Percentiles rank a stretch among this genome's conserved stretches.
Conservation (phyloP, 1,140 invertebrate genomes). For the Drosophila busckii region DNA sequence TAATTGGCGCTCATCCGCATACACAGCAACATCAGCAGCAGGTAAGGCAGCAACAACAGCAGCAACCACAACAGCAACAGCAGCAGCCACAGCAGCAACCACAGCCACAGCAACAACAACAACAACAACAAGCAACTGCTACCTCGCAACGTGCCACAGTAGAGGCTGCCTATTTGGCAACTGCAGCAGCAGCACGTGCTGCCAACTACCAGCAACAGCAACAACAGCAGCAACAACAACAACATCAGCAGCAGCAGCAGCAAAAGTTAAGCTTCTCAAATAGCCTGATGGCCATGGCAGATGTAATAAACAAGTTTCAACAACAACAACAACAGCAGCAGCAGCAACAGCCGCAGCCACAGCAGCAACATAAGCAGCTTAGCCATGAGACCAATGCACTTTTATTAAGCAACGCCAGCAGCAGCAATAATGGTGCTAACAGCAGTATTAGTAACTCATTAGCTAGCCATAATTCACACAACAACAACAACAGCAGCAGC, state of each 20-base stretch:
- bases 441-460: constrained; percentile 79
- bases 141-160: constrained; percentile 15
- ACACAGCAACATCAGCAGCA: constrained; percentile 70
- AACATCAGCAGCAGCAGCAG: constrained; percentile 10
- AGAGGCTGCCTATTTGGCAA: constrained; percentile 23
- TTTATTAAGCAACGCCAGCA: constrained; percentile 32
- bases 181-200: constrained; percentile 28
- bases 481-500: constrained; percentile 39
- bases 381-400: too few relatives aligned
- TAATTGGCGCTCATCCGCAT: constrained; percentile 75
- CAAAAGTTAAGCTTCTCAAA: constrained; percentile 38
- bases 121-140: constrained; percentile 14
- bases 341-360: constrained; percentile 37
- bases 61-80: constrained; percentile 32
- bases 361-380: constrained; percentile 18
- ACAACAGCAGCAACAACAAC: constrained; percentile 35
- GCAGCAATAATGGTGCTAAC: constrained; percentile 40
- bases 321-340: constrained; percentile 46
- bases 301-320: constrained; percentile 60
- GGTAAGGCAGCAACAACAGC: constrained; percentile 51
- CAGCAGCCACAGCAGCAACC: constrained; percentile 35
- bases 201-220: constrained; percentile 32
- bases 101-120: constrained; percentile 12
- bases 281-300: constrained; percentile 55
- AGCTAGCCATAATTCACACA: constrained; percentile 77